Percentiles rank a stretch among this genome's conserved stretches.
Evolutionary conservation across 1,140 invertebrate genomes (phyloP).

Genomic region (Bombus huntii): DNA sequence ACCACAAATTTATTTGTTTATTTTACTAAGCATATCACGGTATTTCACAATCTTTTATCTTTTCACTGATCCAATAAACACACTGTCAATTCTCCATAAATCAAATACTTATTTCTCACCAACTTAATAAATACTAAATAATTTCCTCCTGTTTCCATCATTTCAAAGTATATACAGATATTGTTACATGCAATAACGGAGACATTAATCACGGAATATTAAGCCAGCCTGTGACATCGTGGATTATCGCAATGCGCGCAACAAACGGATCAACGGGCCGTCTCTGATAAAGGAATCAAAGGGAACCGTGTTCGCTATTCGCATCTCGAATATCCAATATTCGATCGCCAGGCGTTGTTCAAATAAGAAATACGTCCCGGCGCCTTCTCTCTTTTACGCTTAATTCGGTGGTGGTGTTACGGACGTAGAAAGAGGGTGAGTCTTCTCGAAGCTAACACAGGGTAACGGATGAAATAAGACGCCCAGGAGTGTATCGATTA

Average conservation of each 20-base stretch:
- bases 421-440: not conserved
- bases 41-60: too few relatives aligned
- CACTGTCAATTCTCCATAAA: not conserved
- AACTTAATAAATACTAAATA: not conserved
- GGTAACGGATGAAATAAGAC: not conserved
- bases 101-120: not conserved
- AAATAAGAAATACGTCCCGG: slow-evolving; percentile 48
- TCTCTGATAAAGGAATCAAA: slow-evolving; percentile 64
- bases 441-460: not conserved
- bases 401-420: slow-evolving; percentile 51
- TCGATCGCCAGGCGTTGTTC: slow-evolving; percentile 42
- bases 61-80: not conserved
- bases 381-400: slow-evolving; percentile 6
- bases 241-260: slow-evolving; percentile 2
- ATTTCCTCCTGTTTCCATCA: not conserved
- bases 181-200: not conserved
- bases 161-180: not conserved
- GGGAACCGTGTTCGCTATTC: slow-evolving; percentile 36
- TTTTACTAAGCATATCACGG: too few relatives aligned
- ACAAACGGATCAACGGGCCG: slow-evolving; percentile 49
- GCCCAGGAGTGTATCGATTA: slow-evolving; percentile 14
- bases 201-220: not conserved
- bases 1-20: too few relatives aligned
- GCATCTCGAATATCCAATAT: slow-evolving; percentile 60
- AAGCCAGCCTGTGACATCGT: not conserved